Percentiles rank a stretch among this genome's conserved stretches.
Evolutionary conservation across 2,797 vertebrate genomes (phyloP).

Genomic region (Intellagama lesueurii): DNA sequence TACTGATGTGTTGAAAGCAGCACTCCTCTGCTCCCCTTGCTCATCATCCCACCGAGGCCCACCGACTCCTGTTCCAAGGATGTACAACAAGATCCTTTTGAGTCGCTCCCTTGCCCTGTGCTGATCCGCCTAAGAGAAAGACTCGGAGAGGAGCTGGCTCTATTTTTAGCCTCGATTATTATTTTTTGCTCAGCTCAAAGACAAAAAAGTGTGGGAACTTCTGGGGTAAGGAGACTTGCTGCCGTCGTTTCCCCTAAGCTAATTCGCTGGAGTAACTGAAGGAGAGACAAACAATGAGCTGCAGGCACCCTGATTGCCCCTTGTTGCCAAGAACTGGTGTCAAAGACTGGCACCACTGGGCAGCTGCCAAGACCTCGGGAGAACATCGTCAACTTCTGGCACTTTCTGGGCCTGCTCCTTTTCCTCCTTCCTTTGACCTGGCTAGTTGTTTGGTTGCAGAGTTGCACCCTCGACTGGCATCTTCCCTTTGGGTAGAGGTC

Average conservation of each 20-base stretch:
- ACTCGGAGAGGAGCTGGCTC: neutral
- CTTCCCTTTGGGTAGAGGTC: no score
- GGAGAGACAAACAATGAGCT: neutral
- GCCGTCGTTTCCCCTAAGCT: neutral
- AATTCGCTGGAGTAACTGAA: neutral
- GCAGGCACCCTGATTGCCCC: neutral
- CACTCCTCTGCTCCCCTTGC: fast-evolving
- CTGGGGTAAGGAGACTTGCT: no score
- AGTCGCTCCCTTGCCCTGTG: neutral
- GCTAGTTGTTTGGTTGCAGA: no score
- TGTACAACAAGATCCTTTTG: slow-evolving; percentile 2
- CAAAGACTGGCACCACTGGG: no score
- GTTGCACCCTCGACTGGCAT: no score
- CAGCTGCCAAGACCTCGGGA: no score
- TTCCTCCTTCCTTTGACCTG: no score
- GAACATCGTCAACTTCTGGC: no score
- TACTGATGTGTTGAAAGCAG: slow-evolving; percentile 42
- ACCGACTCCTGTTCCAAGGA: neutral
- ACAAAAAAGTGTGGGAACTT: neutral
- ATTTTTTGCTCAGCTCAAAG: neutral
- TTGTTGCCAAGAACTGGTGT: neutral
- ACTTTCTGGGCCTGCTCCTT: no score
- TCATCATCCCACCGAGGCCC: neutral
- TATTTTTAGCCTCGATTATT: neutral
- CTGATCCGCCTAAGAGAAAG: neutral